phyloP scores from a whole-genome alignment of 2,113 vertebrate species.

The Pheucticus melanocephalus region DNA sequence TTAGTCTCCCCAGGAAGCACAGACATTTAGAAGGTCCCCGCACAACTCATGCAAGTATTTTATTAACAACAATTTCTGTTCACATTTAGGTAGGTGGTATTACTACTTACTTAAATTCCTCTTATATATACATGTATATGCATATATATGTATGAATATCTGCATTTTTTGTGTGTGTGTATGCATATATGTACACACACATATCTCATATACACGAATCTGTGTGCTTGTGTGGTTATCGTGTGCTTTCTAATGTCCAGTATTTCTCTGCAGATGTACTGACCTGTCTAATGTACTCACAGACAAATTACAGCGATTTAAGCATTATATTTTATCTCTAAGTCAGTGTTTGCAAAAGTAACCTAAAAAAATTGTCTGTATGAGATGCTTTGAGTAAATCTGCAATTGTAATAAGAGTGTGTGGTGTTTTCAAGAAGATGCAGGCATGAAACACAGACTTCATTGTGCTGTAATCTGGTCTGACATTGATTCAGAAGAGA shows the following conservation, averaged over 20 bases:
- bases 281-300: background rate
- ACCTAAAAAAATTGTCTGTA: background rate
- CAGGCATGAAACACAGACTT: slow-evolving; percentile 8
- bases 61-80: slow-evolving; percentile 48
- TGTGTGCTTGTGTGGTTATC: background rate
- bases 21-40: slow-evolving; percentile 70
- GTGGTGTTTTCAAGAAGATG: background rate
- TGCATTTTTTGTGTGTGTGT: background rate
- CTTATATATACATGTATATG: background rate
- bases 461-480: slow-evolving; percentile 6
- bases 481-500: slow-evolving; percentile 48
- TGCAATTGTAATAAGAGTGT: background rate
- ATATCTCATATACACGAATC: background rate
- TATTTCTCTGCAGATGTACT: background rate
- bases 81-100: slow-evolving; percentile 49
- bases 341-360: background rate
- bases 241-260: background rate
- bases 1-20: slow-evolving; percentile 71
- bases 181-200: background rate
- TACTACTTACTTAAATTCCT: slow-evolving; percentile 41
- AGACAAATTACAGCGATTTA: background rate
- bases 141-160: background rate
- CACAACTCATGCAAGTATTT: slow-evolving; percentile 67
- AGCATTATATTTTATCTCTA: background rate
- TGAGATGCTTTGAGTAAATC: background rate